Conservation (phyloP, 2,888 invertebrate genomes). For the Germaria angustata region DNA sequence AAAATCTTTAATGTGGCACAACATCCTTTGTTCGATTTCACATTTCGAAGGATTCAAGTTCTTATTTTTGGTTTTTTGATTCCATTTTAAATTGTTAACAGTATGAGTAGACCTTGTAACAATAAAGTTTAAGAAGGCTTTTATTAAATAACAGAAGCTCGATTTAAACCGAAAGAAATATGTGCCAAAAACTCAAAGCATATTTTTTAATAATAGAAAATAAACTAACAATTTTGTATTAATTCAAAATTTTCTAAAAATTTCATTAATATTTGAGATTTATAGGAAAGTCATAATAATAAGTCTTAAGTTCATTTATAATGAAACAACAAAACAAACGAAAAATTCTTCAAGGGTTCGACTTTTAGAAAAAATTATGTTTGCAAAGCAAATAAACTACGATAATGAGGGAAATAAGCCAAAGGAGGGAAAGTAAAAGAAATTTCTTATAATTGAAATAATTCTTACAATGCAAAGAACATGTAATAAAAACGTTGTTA, state of each 20-base stretch:
- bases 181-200: not conserved
- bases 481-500: conserved; percentile 65
- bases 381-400: conserved; percentile 50
- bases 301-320: not conserved
- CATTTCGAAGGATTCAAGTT: no score
- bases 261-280: not conserved
- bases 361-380: conserved; percentile 41
- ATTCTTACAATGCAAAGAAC: conserved; percentile 63
- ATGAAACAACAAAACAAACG: not conserved
- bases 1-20: no score
- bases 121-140: no score
- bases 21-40: no score
- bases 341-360: not conserved
- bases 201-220: not conserved
- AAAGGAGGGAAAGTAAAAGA: conserved; percentile 44
- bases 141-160: not conserved
- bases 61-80: no score
- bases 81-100: no score
- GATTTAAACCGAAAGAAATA: not conserved
- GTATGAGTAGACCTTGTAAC: no score
- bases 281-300: not conserved
- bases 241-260: not conserved
- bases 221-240: not conserved
- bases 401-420: conserved; percentile 47
- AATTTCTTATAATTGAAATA: conserved; percentile 58